Percentiles rank a stretch among this genome's conserved stretches.
Conservation (phyloP, 2,888 invertebrate genomes). For the Cephalotes varians region DNA sequence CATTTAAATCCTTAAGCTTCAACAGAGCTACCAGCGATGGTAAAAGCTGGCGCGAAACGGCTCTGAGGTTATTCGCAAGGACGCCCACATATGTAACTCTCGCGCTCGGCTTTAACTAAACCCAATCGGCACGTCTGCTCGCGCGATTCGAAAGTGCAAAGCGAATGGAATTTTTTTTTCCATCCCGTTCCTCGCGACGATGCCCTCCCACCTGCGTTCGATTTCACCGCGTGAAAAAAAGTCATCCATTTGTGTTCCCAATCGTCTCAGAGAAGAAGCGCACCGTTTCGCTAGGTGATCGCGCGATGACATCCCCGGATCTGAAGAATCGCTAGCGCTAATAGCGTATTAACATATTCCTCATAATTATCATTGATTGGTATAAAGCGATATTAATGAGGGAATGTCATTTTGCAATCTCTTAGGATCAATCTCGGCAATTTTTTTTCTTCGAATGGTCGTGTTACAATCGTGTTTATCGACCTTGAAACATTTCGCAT, state of each 20-base stretch:
- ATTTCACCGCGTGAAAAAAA: constrained; percentile 49
- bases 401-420: not conserved
- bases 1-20: constrained; percentile 18
- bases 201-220: constrained; percentile 47
- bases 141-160: constrained; percentile 56
- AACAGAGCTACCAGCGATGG: not conserved
- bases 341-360: too few relatives aligned
- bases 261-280: constrained; percentile 36
- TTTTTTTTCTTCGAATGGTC: not conserved
- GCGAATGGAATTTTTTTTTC: constrained; percentile 42
- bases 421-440: not conserved
- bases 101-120: constrained; percentile 43
- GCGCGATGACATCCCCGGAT: not conserved
- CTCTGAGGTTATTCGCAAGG: constrained; percentile 70
- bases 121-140: constrained; percentile 41
- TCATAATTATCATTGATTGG: too few relatives aligned
- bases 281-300: constrained; percentile 24
- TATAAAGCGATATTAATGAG: constrained; percentile 9
- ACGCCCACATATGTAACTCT: constrained; percentile 65
- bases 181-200: constrained; percentile 47
- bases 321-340: not conserved
- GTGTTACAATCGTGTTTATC: not conserved
- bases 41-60: constrained; percentile 26
- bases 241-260: constrained; percentile 44
- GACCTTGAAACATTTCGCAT: not conserved